Conservation (phyloP, 1,140 invertebrate genomes). For the Solenopsis invicta region DNA sequence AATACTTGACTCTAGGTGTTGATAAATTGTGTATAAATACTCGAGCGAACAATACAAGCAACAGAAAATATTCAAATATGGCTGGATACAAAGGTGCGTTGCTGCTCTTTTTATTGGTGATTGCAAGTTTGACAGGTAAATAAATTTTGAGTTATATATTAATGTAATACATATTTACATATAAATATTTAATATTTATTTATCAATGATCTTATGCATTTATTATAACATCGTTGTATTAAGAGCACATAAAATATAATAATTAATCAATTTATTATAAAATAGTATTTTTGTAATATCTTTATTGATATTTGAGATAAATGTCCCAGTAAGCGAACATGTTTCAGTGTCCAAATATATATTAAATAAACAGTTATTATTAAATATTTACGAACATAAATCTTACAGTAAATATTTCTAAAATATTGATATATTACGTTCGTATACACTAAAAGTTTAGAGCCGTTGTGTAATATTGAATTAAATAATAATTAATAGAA, state of each 20-base stretch:
- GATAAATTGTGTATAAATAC: conserved; percentile 3
- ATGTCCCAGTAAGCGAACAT: no score
- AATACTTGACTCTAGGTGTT: not conserved
- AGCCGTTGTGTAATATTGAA: no score
- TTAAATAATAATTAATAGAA: no score
- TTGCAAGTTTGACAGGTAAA: not conserved
- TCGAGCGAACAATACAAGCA: not conserved
- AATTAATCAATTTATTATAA: conserved; percentile 1
- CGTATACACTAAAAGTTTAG: no score
- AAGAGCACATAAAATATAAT: not conserved
- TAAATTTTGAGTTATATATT: not conserved
- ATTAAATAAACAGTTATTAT: no score
- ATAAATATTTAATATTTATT: not conserved
- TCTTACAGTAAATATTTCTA: no score
- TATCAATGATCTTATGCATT: not conserved
- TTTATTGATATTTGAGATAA: not conserved
- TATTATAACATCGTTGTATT: not conserved
- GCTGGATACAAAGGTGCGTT: not conserved
- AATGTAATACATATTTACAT: not conserved
- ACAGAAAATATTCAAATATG: conserved; percentile 13
- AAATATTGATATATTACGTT: no score
- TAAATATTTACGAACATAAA: no score
- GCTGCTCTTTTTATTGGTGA: not conserved
- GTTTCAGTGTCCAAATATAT: no score
- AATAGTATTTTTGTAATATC: not conserved